phyloP scores from a whole-genome alignment of 2,797 vertebrate genomes.

The Trachurus trachurus region DNA sequence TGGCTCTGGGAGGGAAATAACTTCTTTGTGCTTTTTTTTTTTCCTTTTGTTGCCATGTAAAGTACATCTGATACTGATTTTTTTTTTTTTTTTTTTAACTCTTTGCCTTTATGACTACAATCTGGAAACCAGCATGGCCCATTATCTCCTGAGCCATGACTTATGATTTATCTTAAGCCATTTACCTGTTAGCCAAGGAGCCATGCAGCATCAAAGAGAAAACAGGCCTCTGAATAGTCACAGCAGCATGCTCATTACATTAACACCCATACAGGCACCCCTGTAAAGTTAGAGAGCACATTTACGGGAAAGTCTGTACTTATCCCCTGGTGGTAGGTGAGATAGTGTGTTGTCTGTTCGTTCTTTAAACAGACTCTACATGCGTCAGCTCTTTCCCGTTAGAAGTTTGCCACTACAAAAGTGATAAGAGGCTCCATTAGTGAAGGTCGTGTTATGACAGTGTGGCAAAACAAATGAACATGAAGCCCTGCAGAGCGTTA shows the following conservation, averaged over 20 bases:
- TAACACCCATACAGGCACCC: background rate
- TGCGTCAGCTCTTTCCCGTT: background rate
- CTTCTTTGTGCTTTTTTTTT: background rate
- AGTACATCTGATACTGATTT: slow-evolving; percentile 20
- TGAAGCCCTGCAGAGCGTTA: background rate
- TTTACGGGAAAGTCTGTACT: slow-evolving; percentile 3
- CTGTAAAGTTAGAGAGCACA: background rate
- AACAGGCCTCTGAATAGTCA: background rate
- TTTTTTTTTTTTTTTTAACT: background rate
- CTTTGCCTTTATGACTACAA: slow-evolving; percentile 13
- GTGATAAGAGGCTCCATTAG: slow-evolving; percentile 22
- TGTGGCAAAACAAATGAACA: slow-evolving; percentile 10
- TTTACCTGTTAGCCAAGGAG: slow-evolving; percentile 10
- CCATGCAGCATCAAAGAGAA: slow-evolving; percentile 4
- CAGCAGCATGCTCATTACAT: slow-evolving; percentile 2
- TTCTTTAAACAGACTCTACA: slow-evolving; percentile 3
- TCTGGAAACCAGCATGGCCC: slow-evolving; percentile 7
- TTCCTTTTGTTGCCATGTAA: background rate
- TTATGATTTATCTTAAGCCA: background rate
- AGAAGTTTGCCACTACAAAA: background rate
- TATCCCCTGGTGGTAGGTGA: background rate
- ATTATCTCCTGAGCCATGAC: background rate
- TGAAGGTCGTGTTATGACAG: slow-evolving; percentile 29
- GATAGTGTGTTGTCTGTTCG: background rate
- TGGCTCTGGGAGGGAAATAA: background rate